Evolutionary conservation across 2,113 vertebrate genomes (phyloP).

Genomic region (Passerina amoena): DNA sequence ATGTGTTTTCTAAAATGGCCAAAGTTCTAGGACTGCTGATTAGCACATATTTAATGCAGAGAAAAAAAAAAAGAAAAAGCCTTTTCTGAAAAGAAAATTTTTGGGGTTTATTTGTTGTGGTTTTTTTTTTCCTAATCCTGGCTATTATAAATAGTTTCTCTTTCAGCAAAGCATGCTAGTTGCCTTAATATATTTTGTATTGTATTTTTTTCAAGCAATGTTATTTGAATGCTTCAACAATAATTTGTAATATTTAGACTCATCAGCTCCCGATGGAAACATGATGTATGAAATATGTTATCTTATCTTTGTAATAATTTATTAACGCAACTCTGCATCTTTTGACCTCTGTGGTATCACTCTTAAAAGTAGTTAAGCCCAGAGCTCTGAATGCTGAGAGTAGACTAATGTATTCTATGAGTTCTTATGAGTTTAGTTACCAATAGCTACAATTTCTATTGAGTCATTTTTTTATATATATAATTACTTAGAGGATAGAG

Average conservation of each 20-base stretch:
- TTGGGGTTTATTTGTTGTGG: not conserved
- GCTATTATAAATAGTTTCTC: not conserved
- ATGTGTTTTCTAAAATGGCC: not conserved
- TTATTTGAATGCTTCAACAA: not conserved
- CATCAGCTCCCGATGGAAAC: constrained; percentile 23
- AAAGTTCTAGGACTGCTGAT: not conserved
- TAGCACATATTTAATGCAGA: not conserved
- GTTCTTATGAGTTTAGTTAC: constrained; percentile 12
- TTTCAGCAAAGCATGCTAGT: not conserved
- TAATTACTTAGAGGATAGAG: not conserved
- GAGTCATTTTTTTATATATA: not conserved
- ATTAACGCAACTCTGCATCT: constrained; percentile 47
- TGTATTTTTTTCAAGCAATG: not conserved
- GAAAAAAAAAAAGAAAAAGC: not conserved
- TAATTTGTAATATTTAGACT: constrained; percentile 23
- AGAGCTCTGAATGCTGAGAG: constrained; percentile 18
- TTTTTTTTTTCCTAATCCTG: not conserved
- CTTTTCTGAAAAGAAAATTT: not conserved
- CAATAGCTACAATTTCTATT: not conserved
- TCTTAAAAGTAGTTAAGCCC: not conserved
- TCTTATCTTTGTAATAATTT: constrained; percentile 60
- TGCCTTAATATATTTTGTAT: constrained; percentile 39
- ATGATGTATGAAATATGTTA: not conserved
- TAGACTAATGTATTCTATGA: constrained; percentile 12
- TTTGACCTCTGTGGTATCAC: not conserved